Evolutionary conservation across 2,888 invertebrate genomes (phyloP), one percentile per base, ranked within the genome.

Genomic region (Pristionchus exspectatus): DNA sequence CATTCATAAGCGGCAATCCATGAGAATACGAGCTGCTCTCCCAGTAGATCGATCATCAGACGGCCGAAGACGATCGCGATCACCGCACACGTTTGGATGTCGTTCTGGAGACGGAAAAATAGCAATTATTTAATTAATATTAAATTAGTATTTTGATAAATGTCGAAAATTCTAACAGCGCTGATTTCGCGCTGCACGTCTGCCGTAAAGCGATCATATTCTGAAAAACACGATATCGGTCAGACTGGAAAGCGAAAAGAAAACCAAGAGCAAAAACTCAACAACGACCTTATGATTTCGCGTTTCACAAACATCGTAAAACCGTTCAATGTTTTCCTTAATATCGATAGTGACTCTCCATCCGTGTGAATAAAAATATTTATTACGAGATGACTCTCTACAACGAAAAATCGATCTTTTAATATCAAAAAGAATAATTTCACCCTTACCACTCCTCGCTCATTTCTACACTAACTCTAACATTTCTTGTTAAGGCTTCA

Each of bases 61-160:
- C 87, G 87, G 69, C 93, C 92, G 69, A 91, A 91, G 16, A 93
- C 92, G 77, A 92, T 90, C 9, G 91, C 90, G 12, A 92, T 87
- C 0, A 90, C 89, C 33, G 92, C 92, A 87, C 92, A 92, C 27
- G 92, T 92, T 56, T 93, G 93, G 77, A 92, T 88, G 81, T 93
- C 93, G 63, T 92, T 92, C 90, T 91, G 83, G 27, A 90, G n/a
- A 90, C 2, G 38, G 38, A 38, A 38, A 5, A 38, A 38, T 24
- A 9, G 27, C 18, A 86, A n/a, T 59, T 12, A n/a, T 9, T 14
- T 27, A n/a, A 69, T 69, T 27, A n/a, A n/a, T 69, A 69, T 27
- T n/a, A 77, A n/a, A 21, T 21, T 38, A 9, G 5, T 9, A n/a
- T 38, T 18, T 84, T 27, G 27, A 72, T 14, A 72, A 27, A n/a